phyloP scores from a whole-genome alignment of 2,113 vertebrate genomes.

The Polypterus senegalus region DNA sequence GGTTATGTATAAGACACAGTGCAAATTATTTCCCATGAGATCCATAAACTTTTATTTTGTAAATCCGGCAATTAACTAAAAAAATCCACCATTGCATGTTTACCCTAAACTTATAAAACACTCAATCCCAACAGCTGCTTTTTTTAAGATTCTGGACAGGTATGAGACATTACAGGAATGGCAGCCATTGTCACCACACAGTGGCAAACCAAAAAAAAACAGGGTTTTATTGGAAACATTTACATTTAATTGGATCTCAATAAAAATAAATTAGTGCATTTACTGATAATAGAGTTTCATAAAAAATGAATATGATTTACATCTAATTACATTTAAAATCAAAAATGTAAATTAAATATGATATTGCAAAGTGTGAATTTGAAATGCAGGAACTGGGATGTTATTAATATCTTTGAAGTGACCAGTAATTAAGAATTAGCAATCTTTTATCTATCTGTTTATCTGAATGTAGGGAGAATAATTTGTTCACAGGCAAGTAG shows the following conservation, averaged over 20 bases:
- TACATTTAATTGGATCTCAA: conserved; percentile 2
- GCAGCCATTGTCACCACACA: background rate
- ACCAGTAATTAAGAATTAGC: background rate
- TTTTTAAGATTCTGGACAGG: background rate
- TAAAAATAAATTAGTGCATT: conserved; percentile 2
- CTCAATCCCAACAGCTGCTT: too few relatives aligned
- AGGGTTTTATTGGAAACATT: background rate
- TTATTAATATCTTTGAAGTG: background rate
- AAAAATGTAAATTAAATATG: conserved; percentile 1
- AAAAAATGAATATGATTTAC: conserved; percentile 1
- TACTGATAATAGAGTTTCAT: background rate
- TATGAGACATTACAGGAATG: background rate
- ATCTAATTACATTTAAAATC: background rate
- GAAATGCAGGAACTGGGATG: background rate
- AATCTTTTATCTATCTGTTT: background rate
- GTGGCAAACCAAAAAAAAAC: background rate
- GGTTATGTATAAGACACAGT: too few relatives aligned
- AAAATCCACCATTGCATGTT: too few relatives aligned
- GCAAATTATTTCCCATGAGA: too few relatives aligned
- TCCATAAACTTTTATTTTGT: too few relatives aligned
- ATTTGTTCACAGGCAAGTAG: background rate
- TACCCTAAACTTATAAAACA: too few relatives aligned
- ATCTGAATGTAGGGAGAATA: background rate
- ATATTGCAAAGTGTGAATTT: background rate
- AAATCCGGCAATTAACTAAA: too few relatives aligned